These are phyloP conservation scores for Cheumatopsyche charites DNA, from an alignment of 1,140 invertebrate species.

Conservation along the genomic window DNA sequence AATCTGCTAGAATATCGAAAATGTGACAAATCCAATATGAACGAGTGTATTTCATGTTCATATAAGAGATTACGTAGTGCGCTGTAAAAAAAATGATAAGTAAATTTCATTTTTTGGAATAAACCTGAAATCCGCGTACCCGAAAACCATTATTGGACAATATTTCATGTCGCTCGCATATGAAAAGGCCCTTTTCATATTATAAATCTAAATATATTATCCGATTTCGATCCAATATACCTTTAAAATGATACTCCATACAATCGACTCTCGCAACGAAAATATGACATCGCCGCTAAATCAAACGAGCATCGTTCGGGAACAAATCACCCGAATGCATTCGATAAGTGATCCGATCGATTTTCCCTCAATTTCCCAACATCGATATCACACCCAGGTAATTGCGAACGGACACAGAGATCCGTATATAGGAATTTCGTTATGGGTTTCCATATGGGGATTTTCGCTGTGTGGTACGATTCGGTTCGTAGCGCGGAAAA, in stretches of 20 bases:
- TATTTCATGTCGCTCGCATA: not conserved
- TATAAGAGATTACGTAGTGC: not conserved
- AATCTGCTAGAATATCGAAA: too few species aligned
- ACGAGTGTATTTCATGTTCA: not conserved
- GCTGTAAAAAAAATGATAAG: not conserved
- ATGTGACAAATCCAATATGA: too few species aligned
- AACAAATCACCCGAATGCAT: not conserved
- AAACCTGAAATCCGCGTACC: not conserved
- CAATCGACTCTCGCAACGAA: not conserved
- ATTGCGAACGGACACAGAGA: not conserved
- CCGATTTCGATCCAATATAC: not conserved
- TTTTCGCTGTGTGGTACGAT: not conserved
- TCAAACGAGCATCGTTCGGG: not conserved
- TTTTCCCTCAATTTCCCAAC: not conserved
- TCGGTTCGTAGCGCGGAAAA: not conserved
- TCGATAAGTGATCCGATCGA: not conserved
- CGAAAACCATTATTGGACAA: not conserved
- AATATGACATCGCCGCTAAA: not conserved
- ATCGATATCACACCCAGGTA: not conserved
- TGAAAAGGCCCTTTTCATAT: slow-evolving; percentile 11
- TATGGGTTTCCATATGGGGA: not conserved
- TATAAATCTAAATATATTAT: slow-evolving; percentile 4
- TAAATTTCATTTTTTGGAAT: slow-evolving; percentile 14
- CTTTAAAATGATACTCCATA: too few species aligned
- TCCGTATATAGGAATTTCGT: too few species aligned